Conservation (phyloP, 2,888 invertebrate species). For the Apodemia duryi region DNA sequence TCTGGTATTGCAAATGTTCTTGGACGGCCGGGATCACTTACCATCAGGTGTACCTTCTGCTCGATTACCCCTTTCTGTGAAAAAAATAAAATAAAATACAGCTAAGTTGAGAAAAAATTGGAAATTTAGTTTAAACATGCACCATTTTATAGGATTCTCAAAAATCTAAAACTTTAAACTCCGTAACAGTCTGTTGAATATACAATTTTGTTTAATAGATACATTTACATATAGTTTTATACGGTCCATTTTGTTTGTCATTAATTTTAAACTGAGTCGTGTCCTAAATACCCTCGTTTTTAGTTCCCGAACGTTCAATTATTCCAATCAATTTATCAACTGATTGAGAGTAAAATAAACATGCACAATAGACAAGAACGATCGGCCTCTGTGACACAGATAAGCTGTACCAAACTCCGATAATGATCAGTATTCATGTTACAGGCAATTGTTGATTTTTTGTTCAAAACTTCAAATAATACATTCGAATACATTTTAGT, state of each 20-base stretch:
- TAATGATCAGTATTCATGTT: conserved; percentile 75
- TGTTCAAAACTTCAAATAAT: conserved; percentile 42
- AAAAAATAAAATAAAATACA: no score
- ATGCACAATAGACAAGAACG: conserved; percentile 49
- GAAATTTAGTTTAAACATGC: no score
- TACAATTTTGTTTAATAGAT: no score
- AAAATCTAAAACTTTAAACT: no score
- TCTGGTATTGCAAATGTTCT: no score
- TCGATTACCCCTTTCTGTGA: no score
- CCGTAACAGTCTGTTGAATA: no score
- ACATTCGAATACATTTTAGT: conserved; percentile 71
- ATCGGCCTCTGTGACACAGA: conserved; percentile 65
- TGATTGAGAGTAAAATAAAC: conserved; percentile 66
- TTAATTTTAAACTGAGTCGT: neutral
- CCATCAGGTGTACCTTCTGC: no score
- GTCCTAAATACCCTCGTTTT: conserved; percentile 10
- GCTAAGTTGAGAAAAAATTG: no score
- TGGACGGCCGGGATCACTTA: no score
- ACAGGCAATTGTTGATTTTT: conserved; percentile 67
- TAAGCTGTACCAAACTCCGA: conserved; percentile 62
- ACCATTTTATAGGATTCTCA: no score
- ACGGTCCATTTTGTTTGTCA: neutral
- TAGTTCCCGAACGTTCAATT: conserved; percentile 19
- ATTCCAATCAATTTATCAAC: conserved; percentile 31
- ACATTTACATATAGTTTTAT: no score